Base-by-base conservation (phyloP, 2,797 vertebrate species). In the Scolopax bukidnonensis region DNA sequence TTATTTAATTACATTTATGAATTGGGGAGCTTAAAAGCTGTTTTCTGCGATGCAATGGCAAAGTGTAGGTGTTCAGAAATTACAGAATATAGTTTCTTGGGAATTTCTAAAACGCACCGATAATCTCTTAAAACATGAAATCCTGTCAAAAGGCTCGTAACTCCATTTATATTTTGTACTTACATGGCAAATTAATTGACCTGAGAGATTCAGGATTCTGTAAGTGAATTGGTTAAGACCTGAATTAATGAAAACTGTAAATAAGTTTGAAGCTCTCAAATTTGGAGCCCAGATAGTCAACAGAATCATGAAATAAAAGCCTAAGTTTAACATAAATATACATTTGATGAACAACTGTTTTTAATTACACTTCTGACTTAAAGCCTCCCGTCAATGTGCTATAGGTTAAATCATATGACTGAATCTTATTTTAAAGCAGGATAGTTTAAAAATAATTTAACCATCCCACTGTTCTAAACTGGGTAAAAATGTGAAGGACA, bases 1-100 rank as follows among this genome's bases (percentile, higher is more conserved):
- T 99, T 99, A 99, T 99, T 99, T 99, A 99, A 99, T 99, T 99
- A 99, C 99, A 99, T 99, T 99, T 99, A 99, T 99, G 99, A 98
- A 99, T 99, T 98, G 98, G 97, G 97, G 97, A 95, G 96, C 97
- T 97, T 92, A 95, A 96, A 98, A 97, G 96, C 96, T 80, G 96
- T 61, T 97, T 96, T 85, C 95, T 96, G 92, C 94, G 87, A 91
- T 41, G 77, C 51, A 17, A 33, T 87, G 94, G 95, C 94, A 61
- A 87, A 96, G 96, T 75, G 53, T 94, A 97, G 97, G 98, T 98
- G 93, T 97, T 95, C 84, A 84, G 95, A 96, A 95, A 95, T 93
- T 30, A 73, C 79, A 33, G 84, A 32, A 27, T 53, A 9, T 6
- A 54, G 75, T 96, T 95, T 81, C 96, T 61, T 76, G 96, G 96